Evolutionary conservation across 2,113 vertebrate genomes (phyloP), one percentile per base, ranked within the genome.

Genomic region (Penelope pileata): DNA sequence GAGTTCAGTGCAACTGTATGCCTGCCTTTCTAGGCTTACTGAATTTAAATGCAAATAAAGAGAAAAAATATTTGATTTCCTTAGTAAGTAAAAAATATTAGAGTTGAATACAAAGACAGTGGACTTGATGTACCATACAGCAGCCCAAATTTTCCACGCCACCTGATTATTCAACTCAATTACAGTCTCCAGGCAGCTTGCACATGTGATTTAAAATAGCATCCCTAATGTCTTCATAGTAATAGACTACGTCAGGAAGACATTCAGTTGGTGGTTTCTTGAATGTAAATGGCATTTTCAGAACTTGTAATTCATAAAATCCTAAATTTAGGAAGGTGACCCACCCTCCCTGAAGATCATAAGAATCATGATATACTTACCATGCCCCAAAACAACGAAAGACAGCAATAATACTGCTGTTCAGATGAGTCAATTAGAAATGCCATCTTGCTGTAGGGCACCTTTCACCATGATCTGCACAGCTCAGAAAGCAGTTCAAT

Each of bases 401-500:
- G 75, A 51, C 9, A 88, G 60, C 36, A 81, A 64, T 63, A 75
- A 82, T 23, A 53, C 60, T 84, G 7, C 56, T 82, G 80, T 92
- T 95, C 80, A 93, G 51, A 92, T 81, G 62, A 84, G 74, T 90
- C 69, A 88, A 75, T 84, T 81, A 92, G 80, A 77, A 95, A 91
- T 93, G 56, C 60, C 83, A 60, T 91, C 73, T 88, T 96, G 83
- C 91, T 92, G 80, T 81, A 86, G 69, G 88, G 83, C 73, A 95
- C 60, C 83, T 95, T 94, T 81, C 59, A 77, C 60, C 69, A 90
- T 58, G 79, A 24, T 83, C 84, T 79, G 73, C 81, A 86, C 72
- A 83, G 81, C 90, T 87, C 30, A 78, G 51, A 94, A 90, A 94
- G 53, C 48, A 64, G 74, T 89, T 96, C 84, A 96, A 60, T 96